A percentile compares a stretch with the other conserved stretches of the same genome.
Conservation (phyloP, 2,797 vertebrate genomes). For the Phyllotis vaccarum region DNA sequence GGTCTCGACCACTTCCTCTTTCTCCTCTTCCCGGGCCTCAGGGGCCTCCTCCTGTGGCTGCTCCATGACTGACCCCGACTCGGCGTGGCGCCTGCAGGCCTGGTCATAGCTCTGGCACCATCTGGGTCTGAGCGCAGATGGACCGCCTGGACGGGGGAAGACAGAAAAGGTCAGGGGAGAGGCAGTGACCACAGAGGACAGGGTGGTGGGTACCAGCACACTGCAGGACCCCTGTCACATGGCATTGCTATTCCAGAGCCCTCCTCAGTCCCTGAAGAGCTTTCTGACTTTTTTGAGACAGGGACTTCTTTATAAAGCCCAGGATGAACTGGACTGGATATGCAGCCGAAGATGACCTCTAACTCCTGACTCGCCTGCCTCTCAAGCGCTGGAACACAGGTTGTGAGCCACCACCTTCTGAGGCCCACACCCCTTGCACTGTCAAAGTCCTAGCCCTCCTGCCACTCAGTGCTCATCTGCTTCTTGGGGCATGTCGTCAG, state of each 20-base stretch:
- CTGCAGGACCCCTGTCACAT: neutral
- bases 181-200: too few relatives aligned
- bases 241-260: neutral
- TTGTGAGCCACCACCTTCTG: neutral
- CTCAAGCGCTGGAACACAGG: neutral
- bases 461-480: neutral
- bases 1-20: slow-evolving; percentile 86
- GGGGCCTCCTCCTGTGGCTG: slow-evolving; percentile 90
- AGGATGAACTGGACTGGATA: neutral
- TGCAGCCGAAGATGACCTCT: neutral
- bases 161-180: slow-evolving; percentile 35
- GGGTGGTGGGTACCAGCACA: neutral
- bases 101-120: slow-evolving; percentile 91
- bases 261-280: neutral
- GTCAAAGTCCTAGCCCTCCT: neutral
- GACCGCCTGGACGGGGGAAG: slow-evolving; percentile 83
- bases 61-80: slow-evolving; percentile 90
- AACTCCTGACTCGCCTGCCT: neutral
- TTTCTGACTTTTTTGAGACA: neutral
- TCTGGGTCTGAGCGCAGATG: slow-evolving; percentile 85
- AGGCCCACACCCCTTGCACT: neutral
- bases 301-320: neutral
- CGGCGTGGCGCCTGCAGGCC: slow-evolving; percentile 88
- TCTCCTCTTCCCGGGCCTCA: slow-evolving; percentile 89
- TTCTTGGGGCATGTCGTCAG: neutral